Evolutionary conservation across 2,888 invertebrate species (phyloP), one percentile per base, ranked within the genome.

Genomic region (Leucophenga maculata): DNA sequence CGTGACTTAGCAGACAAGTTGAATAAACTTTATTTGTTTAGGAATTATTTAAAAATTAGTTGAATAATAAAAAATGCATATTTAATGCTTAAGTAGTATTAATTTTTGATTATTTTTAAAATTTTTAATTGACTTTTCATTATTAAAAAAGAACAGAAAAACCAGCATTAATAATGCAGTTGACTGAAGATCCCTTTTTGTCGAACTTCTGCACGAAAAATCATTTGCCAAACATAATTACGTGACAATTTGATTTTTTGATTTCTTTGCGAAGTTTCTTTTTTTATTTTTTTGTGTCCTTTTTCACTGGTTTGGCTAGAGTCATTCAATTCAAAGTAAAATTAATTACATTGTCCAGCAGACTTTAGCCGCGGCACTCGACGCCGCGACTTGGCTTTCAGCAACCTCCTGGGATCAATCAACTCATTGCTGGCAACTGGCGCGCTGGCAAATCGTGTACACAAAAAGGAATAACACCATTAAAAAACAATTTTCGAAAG

Each of bases 201-300:
- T 13, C 3, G 20, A 6, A 46, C 22, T 54, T 55, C 59, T 39
- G 72, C 68, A 69, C 54, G 71, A 74, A 75, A 80, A 80, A 78
- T 83, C 79, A 83, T 82, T 83, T 77, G 75, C 74, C 77, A 83
- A 82, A 82, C 80, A 83, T 82, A 82, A 85, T 85, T 83, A 84
- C 83, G 83, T 84, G 85, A 83, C 85, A 85, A 85, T 83, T 85
- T 82, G 82, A 82, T 78, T 69, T 69, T 71, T n/a, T n/a, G n/a
- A n/a, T n/a, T n/a, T 74, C 70, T 76, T 72, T 77, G 68, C 71
- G 65, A 68, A 20, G 20, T 18, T 44, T n/a, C 31, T 72, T 39
- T 18, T 44, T n/a, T 52, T 72, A 69, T 64, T 60, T 71, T 72
- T 62, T 68, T 60, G 64, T 26, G 6, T 0, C 32, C 18, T 20